Conservation (phyloP, 2,888 invertebrate species). For the Spodoptera picta region DNA sequence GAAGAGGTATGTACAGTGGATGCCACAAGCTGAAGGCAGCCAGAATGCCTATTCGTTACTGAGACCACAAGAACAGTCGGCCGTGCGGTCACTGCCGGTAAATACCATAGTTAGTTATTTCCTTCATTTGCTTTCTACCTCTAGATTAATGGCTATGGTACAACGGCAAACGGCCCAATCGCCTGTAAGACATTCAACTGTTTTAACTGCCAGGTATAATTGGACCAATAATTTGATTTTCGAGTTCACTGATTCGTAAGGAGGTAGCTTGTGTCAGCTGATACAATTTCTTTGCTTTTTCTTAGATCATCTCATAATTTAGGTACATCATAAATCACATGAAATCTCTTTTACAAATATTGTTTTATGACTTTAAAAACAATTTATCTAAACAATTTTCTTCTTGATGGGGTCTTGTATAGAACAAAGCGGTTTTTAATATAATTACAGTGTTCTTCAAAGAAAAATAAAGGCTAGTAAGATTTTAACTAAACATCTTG, state of each 20-base stretch:
- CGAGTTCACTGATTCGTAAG: background rate
- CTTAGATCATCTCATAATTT: too few relatives aligned
- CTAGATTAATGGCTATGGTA: slow-evolving; percentile 20
- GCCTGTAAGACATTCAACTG: slow-evolving; percentile 4
- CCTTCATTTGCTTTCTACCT: slow-evolving; percentile 35
- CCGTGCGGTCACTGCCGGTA: slow-evolving; percentile 23
- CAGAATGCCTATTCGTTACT: slow-evolving; percentile 36
- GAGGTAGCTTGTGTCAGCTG: too few relatives aligned
- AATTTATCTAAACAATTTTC: slow-evolving; percentile 15
- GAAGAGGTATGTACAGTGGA: slow-evolving; percentile 15
- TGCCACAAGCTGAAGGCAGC: slow-evolving; percentile 3
- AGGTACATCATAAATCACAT: too few relatives aligned
- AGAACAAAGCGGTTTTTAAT: slow-evolving; percentile 37
- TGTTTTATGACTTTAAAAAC: slow-evolving; percentile 21
- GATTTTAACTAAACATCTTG: slow-evolving; percentile 32
- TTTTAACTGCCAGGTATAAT: background rate
- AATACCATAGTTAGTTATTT: slow-evolving; percentile 51
- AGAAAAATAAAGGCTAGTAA: slow-evolving; percentile 12
- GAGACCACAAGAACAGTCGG: slow-evolving; percentile 32
- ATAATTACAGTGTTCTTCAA: slow-evolving; percentile 35
- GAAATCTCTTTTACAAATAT: too few relatives aligned
- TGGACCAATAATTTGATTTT: background rate
- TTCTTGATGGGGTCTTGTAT: slow-evolving; percentile 7
- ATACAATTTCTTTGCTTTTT: too few relatives aligned
- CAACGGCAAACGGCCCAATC: background rate